phyloP scores from a whole-genome alignment of 2,113 vertebrate genomes.

The Colaptes auratus region DNA sequence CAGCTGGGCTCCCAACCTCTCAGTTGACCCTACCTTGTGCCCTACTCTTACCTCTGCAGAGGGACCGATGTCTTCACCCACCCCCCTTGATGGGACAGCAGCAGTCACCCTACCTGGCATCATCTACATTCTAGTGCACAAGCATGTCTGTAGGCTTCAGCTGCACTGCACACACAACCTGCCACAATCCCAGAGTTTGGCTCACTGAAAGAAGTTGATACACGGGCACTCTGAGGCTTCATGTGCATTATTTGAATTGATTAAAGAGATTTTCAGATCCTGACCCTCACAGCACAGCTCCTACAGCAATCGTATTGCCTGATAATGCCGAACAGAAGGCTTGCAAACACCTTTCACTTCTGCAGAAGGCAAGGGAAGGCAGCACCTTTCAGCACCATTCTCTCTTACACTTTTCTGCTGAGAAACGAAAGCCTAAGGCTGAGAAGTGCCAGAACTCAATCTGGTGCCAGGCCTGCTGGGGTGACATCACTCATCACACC shows the following conservation, averaged over 20 bases:
- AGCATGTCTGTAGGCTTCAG: not conserved
- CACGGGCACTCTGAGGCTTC: not conserved
- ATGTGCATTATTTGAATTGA: not conserved
- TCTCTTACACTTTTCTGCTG: not conserved
- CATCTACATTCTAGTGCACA: not conserved
- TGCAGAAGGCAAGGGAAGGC: not conserved
- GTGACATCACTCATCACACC: constrained; percentile 64
- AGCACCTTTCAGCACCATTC: not conserved
- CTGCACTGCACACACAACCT: accelerated
- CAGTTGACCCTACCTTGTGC: too few species aligned
- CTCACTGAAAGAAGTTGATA: accelerated
- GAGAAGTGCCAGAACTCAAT: not conserved
- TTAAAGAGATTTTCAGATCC: not conserved
- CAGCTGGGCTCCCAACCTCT: too few species aligned
- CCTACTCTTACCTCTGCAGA: too few species aligned
- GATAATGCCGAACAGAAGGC: not conserved
- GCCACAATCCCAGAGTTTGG: not conserved
- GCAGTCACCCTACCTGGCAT: accelerated
- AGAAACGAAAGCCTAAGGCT: not conserved
- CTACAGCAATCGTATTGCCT: not conserved
- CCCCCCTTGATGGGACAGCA: not conserved
- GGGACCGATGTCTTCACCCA: too few species aligned
- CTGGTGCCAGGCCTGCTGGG: not conserved
- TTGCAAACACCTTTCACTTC: not conserved
- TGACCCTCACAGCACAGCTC: not conserved